Evolutionary conservation across 2,888 invertebrate species (phyloP), one percentile per base, ranked within the genome.

Genomic region (Imbricaverruca yamaguchii): DNA sequence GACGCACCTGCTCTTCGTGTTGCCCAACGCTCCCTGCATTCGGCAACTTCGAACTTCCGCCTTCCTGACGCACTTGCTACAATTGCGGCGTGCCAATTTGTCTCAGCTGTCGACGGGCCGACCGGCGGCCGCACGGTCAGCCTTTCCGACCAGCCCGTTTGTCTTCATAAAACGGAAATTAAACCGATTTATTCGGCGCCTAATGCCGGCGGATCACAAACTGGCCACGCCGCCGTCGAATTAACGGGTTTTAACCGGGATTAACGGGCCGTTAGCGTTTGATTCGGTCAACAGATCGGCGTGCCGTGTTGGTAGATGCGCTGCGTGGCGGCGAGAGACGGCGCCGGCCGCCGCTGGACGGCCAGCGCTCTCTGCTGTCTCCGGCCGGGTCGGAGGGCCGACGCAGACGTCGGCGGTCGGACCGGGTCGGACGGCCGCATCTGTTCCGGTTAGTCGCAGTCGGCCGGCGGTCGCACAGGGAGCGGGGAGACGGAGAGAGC

Each of bases 151-250:
- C 39, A 39, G 6, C 6, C 21, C 25, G 69, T 69, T 39, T 39
- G 39, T 69, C 69, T 69, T 69, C 69, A 69, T 69, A 69, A 69
- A 69, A 39, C 69, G 25, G 69, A 69, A 69, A 69, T 69, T 69
- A 69, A 69, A 39, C 39, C 69, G 69, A 69, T 69, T 69, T 69
- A 69, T 69, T 13, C 69, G 25, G 69, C 69, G 3, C 12, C 25
- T 69, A 69, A 69, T 69, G 21, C 15, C 39, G 25, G 0, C 69
- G 69, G 69, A 69, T 69, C 69, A 39, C 39, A n/a, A 11, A 39
- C 69, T 6, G 25, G 25, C 15, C 25, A 39, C 7, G 6, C 25
- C 12, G 39, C 0, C 13, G 15, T 6, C 69, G 69, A 69, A 39
- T 69, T 69, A 69, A 39, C 39, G 69, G 69, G 25, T 25, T 39